Percentiles rank a stretch among this genome's conserved stretches.
Evolutionary conservation across 1,140 invertebrate species (phyloP).

Genomic region (Whitmania pigra): DNA sequence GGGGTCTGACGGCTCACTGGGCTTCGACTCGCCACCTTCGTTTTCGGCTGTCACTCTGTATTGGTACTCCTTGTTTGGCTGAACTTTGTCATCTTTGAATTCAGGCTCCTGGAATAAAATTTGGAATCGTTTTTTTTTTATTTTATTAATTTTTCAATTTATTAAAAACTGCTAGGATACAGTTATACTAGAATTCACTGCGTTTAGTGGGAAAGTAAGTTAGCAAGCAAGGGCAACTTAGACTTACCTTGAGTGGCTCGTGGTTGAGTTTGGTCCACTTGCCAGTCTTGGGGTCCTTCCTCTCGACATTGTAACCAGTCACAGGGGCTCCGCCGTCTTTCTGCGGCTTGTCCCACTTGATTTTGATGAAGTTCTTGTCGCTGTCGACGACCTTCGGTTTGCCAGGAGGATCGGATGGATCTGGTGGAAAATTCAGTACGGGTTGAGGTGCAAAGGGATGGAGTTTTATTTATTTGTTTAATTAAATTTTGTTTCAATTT

Average conservation of each 20-base stretch:
- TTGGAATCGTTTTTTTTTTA: not conserved
- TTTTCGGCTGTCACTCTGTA: constrained; percentile 89
- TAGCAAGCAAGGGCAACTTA: not conserved
- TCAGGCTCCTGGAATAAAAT: constrained; percentile 47
- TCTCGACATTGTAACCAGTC: constrained; percentile 39
- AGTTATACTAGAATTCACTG: no score
- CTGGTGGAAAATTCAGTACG: constrained; percentile 43
- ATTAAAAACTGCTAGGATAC: no score
- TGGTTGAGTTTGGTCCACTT: constrained; percentile 85
- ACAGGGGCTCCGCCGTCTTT: constrained; percentile 85
- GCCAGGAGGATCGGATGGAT: constrained; percentile 84
- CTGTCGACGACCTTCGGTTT: constrained; percentile 81
- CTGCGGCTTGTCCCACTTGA: constrained; percentile 81
- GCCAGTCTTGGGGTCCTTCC: constrained; percentile 79
- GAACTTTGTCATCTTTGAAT: constrained; percentile 78
- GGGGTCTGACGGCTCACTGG: constrained; percentile 72
- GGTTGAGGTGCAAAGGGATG: no score
- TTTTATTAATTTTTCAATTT: no score
- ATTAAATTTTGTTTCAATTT: no score
- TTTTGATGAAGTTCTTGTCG: constrained; percentile 71
- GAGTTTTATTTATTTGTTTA: no score
- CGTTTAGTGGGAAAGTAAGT: no score
- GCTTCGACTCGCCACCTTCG: constrained; percentile 82
- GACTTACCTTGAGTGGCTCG: constrained; percentile 48
- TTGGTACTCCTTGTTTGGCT: constrained; percentile 89